These are phyloP conservation scores for Anthophora plumipes DNA, from an alignment of 2,888 invertebrate species.

Conservation along the genomic window DNA sequence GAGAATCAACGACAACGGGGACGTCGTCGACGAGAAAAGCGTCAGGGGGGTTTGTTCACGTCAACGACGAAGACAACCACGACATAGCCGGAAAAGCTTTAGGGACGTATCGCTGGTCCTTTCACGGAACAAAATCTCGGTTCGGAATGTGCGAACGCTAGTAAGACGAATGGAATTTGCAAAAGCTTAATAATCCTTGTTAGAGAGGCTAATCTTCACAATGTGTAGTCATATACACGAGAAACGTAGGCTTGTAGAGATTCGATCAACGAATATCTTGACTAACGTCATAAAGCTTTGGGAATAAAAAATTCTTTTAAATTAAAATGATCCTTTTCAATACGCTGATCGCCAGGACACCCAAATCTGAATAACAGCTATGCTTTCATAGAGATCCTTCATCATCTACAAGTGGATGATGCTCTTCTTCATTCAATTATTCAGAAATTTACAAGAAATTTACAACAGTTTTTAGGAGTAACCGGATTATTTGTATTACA, in stretches of 20 bases:
- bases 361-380: no score
- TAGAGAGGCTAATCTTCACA: background rate
- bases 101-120: conserved; percentile 36
- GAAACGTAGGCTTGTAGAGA: background rate
- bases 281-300: no score
- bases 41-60: conserved; percentile 31
- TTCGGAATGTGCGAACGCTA: background rate
- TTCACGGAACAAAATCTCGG: conserved; percentile 42
- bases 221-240: background rate
- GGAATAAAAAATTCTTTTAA: no score
- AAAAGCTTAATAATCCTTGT: background rate
- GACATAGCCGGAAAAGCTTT: conserved; percentile 59
- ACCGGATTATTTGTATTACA: no score
- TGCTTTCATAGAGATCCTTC: no score
- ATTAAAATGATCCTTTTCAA: no score
- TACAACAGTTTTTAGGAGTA: no score
- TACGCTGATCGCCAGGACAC: no score
- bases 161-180: conserved; percentile 1
- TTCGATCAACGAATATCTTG: no score
- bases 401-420: no score
- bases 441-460: no score
- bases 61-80: conserved; percentile 64
- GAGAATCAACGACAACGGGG: conserved; percentile 53
- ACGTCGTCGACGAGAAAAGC: conserved; percentile 31
- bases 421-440: no score